Evolutionary conservation across 2,888 invertebrate genomes (phyloP).

Genomic region (Limenitis camilla): DNA sequence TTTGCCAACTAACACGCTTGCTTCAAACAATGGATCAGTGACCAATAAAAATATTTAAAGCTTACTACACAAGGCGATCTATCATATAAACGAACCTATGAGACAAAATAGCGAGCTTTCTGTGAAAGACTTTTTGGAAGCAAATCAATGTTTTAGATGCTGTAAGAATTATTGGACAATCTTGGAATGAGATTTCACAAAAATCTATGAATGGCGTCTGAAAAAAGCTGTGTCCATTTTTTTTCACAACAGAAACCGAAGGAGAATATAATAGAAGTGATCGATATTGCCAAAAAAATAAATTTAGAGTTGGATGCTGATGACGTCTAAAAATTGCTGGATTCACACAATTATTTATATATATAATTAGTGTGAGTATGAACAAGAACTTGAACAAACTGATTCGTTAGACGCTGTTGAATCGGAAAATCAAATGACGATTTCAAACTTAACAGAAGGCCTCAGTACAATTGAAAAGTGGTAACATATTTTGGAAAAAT

Average conservation of each 20-base stretch:
- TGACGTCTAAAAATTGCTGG: slow-evolving; percentile 32
- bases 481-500: slow-evolving; percentile 20
- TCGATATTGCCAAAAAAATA: neutral
- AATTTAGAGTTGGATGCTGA: slow-evolving; percentile 31
- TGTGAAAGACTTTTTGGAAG: slow-evolving; percentile 18
- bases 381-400: slow-evolving; percentile 28
- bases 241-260: too few relatives aligned
- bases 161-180: too few relatives aligned
- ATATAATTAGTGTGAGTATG: slow-evolving; percentile 26
- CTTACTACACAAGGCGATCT: slow-evolving; percentile 3
- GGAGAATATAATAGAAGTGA: neutral
- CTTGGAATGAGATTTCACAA: too few relatives aligned
- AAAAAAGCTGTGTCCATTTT: too few relatives aligned
- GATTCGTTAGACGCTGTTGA: slow-evolving; percentile 24
- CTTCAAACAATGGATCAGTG: slow-evolving; percentile 11
- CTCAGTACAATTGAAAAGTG: slow-evolving; percentile 20
- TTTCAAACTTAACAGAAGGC: slow-evolving; percentile 15
- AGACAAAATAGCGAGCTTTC: slow-evolving; percentile 16
- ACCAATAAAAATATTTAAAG: neutral
- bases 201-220: too few relatives aligned
- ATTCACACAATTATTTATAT: slow-evolving; percentile 30
- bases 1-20: slow-evolving; percentile 4
- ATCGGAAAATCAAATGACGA: slow-evolving; percentile 20
- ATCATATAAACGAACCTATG: slow-evolving; percentile 13
- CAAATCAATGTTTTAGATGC: neutral